Conservation (phyloP, 1,140 invertebrate genomes). For the Diplogasteroides magnus region DNA sequence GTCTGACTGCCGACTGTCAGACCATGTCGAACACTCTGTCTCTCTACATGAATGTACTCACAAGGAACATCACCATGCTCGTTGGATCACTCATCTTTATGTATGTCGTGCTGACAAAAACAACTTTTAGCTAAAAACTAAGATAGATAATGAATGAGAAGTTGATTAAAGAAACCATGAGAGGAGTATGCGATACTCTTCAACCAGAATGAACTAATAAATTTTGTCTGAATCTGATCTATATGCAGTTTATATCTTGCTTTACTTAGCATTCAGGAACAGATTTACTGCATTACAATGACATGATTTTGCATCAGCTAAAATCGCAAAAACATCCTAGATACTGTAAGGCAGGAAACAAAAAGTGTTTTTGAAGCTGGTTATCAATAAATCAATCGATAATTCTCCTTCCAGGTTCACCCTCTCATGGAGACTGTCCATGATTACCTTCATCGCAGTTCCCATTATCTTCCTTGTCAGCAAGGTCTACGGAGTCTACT, state of each 20-base stretch:
- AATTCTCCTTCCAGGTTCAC: conserved; percentile 41
- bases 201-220: too few species aligned
- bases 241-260: too few species aligned
- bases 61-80: conserved; percentile 49
- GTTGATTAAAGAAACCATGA: too few species aligned
- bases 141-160: conserved; percentile 12
- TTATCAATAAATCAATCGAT: conserved; percentile 28
- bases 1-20: conserved; percentile 48
- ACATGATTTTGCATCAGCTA: too few species aligned
- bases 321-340: too few species aligned
- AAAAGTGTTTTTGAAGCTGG: conserved; percentile 26
- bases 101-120: conserved; percentile 7
- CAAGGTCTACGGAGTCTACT: conserved; percentile 58
- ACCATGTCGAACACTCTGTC: conserved; percentile 53
- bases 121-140: conserved; percentile 1
- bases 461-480: conserved; percentile 57
- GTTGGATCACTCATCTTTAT: conserved; percentile 57
- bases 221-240: too few species aligned
- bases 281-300: too few species aligned
- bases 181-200: too few species aligned
- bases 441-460: conserved; percentile 58
- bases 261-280: too few species aligned
- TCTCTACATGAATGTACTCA: conserved; percentile 47
- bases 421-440: conserved; percentile 57
- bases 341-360: too few species aligned